phyloP scores from a whole-genome alignment of 2,113 vertebrate genomes.

The Heloderma charlesbogerti region DNA sequence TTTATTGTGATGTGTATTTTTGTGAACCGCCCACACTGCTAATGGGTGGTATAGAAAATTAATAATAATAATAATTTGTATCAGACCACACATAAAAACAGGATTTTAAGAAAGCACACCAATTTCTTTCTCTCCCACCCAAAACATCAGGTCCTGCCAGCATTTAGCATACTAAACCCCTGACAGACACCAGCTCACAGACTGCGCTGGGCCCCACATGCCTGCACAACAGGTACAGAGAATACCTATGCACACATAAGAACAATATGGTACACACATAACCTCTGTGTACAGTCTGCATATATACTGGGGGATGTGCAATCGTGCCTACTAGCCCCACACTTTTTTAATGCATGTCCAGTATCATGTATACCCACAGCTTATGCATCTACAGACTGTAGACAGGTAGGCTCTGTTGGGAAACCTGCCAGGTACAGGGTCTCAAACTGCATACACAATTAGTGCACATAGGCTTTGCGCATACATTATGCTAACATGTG shows the following conservation, averaged over 20 bases:
- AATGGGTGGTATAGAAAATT: too few relatives aligned
- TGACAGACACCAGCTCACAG: too few relatives aligned
- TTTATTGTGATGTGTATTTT: too few relatives aligned
- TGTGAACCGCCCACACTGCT: too few relatives aligned
- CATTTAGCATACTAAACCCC: not conserved
- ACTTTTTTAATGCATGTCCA: rapidly evolving
- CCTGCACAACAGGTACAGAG: not conserved
- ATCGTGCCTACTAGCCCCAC: not conserved
- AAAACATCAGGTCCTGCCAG: too few relatives aligned
- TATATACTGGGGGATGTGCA: not conserved
- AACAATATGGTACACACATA: not conserved
- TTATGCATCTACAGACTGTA: not conserved
- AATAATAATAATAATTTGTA: too few relatives aligned
- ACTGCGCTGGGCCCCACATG: not conserved
- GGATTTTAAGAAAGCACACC: not conserved
- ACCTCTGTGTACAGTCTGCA: not conserved
- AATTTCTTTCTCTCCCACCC: not conserved
- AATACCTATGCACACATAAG: not conserved
- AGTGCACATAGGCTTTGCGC: not conserved
- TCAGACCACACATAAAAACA: not conserved
- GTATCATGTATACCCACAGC: not conserved
- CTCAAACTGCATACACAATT: not conserved
- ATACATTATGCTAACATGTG: not conserved
- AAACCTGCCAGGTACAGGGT: not conserved
- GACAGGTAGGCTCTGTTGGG: not conserved